Base-by-base conservation (phyloP, 2,797 vertebrate species). In the Typhlichthys subterraneus region DNA sequence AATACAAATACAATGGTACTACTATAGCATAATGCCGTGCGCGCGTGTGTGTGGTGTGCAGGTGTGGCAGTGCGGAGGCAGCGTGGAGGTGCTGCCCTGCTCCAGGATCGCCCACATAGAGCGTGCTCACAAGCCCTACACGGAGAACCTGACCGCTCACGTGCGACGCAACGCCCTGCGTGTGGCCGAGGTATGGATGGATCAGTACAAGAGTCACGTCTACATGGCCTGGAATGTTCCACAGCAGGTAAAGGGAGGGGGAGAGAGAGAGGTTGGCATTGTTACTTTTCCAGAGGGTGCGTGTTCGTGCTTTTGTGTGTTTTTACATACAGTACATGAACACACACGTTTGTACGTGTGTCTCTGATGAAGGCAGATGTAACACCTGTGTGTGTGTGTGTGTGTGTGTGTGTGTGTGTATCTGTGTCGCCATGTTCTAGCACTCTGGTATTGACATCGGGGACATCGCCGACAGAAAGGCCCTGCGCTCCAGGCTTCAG, bases 201-300 rank as follows among this genome's bases (percentile, higher is more conserved):
- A 98, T 14, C 94, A 97, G 72, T 95, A 96, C 73, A 97, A 94
- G 86, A 96, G 92, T 70, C 96, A 98, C 0, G 97, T 99, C 63
- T 98, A 98, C 74, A 99, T 99, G 97, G 97, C 97, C 1, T 99
- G 97, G 97, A 98, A 98, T 56, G 91, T 98, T 53, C 96, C 96
- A 2, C 94, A 94, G 53, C 95, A 97, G 95, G 97, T 98, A 75
- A 1, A 14, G 45, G 8, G 5, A 48, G 19, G 5, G 10, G 1
- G 23, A 29, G 3, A 4, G 4, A 4, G 23, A 4, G 23, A 29
- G 23, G 23, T 29, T 29, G 23, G 23, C 23, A 4, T 29, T 29
- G 23, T 29, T 4, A 29, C 23, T 29, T 29, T 29, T 29, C 23
- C 23, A 29, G 23, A 29, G 38, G 7, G 38, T 42, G 38, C 10